Conservation (phyloP, 2,113 vertebrate genomes). For the Pituophis catenifer region DNA sequence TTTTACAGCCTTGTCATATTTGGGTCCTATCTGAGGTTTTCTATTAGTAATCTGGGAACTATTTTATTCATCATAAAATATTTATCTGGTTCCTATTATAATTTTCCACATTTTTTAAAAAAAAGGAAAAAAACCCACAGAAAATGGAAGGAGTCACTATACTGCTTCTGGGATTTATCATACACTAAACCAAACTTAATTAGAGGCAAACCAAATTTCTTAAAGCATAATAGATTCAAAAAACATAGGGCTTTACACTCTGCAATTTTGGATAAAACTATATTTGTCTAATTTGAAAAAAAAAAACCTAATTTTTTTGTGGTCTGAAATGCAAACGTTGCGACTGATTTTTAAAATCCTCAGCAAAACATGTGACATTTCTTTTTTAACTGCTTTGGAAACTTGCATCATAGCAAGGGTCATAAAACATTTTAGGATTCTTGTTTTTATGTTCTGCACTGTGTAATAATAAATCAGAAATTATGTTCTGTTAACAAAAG, state of each 20-base stretch:
- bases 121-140: not conserved
- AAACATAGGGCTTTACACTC: not conserved
- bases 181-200: not conserved
- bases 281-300: not conserved
- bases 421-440: constrained; percentile 33
- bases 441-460: constrained; percentile 38
- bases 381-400: not conserved
- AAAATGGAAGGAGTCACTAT: not conserved
- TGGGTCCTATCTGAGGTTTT: not conserved
- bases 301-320: not conserved
- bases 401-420: constrained; percentile 6
- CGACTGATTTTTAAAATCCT: not conserved
- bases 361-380: not conserved
- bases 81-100: not conserved
- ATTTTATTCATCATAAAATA: not conserved
- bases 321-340: not conserved
- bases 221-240: not conserved
- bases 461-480: not conserved
- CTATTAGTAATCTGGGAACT: not conserved
- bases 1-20: not conserved
- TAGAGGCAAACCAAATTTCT: not conserved
- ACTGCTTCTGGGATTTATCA: not conserved
- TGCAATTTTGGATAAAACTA: not conserved
- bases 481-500: constrained; percentile 33
- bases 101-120: not conserved